phyloP scores from a whole-genome alignment of 1,140 invertebrate species.

The Brachionus asplanchnoidis region DNA sequence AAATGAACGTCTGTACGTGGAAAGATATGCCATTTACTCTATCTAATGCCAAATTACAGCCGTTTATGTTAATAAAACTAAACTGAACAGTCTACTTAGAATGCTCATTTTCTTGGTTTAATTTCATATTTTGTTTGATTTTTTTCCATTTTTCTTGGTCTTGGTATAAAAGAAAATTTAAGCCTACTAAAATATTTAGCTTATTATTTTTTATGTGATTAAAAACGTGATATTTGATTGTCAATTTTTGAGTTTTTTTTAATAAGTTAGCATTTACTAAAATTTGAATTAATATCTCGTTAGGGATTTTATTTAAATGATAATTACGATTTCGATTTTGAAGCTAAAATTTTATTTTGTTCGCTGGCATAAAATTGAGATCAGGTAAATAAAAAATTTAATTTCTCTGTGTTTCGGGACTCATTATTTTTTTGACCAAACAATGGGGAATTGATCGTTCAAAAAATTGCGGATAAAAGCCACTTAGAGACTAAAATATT shows the following conservation, averaged over 20 bases:
- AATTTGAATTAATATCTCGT: background rate
- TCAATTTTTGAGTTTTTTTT: background rate
- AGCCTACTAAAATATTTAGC: background rate
- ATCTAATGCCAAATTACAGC: background rate
- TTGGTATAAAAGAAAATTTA: background rate
- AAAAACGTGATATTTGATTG: background rate
- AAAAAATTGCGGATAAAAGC: no score
- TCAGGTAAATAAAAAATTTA: background rate
- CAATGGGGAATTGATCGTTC: no score
- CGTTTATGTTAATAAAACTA: background rate
- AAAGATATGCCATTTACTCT: background rate
- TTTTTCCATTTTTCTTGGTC: background rate
- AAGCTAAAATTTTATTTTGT: no score
- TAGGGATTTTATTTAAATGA: background rate
- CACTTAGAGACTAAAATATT: no score
- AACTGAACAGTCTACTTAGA: background rate
- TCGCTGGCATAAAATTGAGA: background rate
- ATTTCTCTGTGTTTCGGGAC: no score
- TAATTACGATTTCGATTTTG: background rate
- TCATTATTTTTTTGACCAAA: no score
- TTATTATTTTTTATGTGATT: background rate
- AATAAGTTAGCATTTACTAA: background rate
- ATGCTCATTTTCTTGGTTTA: background rate
- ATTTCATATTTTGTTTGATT: background rate
- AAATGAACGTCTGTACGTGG: background rate